These are phyloP conservation scores for Nanger granti DNA, from an alignment of 2,113 vertebrate species.

Conservation along the genomic window DNA sequence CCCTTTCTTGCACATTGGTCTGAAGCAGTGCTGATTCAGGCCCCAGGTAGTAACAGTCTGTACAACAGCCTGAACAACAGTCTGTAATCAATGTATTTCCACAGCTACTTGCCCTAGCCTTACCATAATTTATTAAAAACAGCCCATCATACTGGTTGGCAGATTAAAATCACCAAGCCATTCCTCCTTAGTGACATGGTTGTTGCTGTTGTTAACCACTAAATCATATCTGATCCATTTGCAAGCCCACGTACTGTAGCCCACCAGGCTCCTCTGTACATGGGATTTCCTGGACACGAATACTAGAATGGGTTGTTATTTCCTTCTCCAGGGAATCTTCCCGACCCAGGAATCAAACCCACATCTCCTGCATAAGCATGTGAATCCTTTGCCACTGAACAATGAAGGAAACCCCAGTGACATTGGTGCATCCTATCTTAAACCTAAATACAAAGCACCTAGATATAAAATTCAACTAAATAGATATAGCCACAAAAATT, in stretches of 20 bases:
- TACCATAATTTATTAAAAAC: not conserved
- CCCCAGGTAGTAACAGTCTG: not conserved
- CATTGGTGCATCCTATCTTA: not conserved
- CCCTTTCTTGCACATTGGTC: not conserved
- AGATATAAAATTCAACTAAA: not conserved
- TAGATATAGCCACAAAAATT: not conserved
- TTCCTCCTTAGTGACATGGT: not conserved
- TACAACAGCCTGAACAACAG: not conserved
- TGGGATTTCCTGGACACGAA: not conserved
- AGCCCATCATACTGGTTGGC: not conserved
- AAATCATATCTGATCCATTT: not conserved
- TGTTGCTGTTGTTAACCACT: not conserved
- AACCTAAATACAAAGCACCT: not conserved
- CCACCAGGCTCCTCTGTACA: not conserved
- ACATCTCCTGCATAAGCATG: accelerated
- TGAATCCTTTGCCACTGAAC: not conserved
- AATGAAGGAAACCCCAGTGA: not conserved
- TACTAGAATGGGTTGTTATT: not conserved
- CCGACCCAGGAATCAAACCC: accelerated
- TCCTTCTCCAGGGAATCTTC: not conserved
- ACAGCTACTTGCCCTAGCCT: not conserved
- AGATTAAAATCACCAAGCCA: not conserved
- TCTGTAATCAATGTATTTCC: not conserved
- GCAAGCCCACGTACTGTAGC: not conserved
- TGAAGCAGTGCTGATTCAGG: not conserved